A percentile compares a stretch with the other conserved stretches of the same genome.
Evolutionary conservation across 2,113 vertebrate species (phyloP).

Genomic region (Clarias macrocephalus): DNA sequence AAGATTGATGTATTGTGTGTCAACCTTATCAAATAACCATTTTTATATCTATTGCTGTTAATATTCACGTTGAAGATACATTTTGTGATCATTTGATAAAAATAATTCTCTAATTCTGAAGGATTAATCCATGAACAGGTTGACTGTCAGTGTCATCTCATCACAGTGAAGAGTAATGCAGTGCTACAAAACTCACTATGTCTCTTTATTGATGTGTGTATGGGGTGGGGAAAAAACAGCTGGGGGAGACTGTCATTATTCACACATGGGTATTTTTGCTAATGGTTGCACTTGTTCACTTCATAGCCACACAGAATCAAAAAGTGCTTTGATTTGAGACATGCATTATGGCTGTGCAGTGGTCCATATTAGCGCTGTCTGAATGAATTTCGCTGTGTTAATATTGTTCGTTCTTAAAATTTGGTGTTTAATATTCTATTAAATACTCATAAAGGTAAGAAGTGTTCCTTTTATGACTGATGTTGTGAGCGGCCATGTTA

Average conservation of each 20-base stretch:
- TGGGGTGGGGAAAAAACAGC: neutral
- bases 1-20: neutral
- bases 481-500: no score
- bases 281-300: neutral
- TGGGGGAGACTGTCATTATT: neutral
- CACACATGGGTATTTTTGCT: neutral
- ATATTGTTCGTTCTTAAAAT: neutral
- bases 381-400: neutral
- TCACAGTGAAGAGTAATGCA: conserved; percentile 36
- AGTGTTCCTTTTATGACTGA: neutral
- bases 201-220: conserved; percentile 24
- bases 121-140: no score
- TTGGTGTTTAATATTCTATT: no score
- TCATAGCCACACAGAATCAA: neutral
- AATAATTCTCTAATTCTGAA: neutral
- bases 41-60: neutral
- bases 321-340: neutral
- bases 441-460: neutral
- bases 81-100: neutral
- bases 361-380: neutral
- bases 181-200: conserved; percentile 45
- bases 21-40: neutral
- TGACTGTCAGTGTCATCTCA: conserved; percentile 33
- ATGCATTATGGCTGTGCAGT: neutral
- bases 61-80: neutral